Percentiles rank a stretch among this genome's conserved stretches.
These are phyloP conservation scores for Silurus aristotelis DNA, from an alignment of 2,797 vertebrate species.

Conservation along the genomic window DNA sequence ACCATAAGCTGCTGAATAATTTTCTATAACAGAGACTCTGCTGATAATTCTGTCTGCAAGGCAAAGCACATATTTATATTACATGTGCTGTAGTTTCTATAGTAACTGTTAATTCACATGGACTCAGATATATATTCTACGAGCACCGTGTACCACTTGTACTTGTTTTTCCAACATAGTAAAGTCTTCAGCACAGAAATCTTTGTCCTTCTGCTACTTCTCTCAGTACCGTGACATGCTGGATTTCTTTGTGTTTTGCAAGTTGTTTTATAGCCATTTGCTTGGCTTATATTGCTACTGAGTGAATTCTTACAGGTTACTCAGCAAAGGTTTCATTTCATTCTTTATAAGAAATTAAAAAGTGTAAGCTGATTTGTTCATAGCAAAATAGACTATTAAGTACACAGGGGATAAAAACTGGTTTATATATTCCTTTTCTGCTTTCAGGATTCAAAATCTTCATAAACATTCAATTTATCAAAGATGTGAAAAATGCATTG, in stretches of 20 bases:
- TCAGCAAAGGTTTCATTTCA: not conserved
- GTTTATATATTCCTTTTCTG: not conserved
- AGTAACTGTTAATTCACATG: no score
- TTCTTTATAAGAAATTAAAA: not conserved
- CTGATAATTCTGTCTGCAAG: not conserved
- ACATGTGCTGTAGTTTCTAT: no score
- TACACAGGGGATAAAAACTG: not conserved
- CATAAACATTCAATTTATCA: not conserved
- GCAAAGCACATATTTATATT: not conserved
- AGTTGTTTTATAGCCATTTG: not conserved
- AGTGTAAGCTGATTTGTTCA: not conserved
- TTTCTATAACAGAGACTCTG: not conserved
- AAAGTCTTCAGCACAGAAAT: not conserved
- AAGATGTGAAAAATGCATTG: not conserved
- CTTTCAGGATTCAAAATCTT: not conserved
- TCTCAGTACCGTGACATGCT: not conserved
- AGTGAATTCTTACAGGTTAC: not conserved
- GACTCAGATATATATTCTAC: no score
- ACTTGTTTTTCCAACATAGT: not conserved
- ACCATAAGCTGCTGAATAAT: not conserved
- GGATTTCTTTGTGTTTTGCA: not conserved
- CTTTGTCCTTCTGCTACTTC: not conserved
- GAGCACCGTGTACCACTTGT: not conserved
- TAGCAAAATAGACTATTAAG: not conserved
- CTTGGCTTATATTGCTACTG: not conserved